Base-by-base conservation (phyloP, 2,113 vertebrate genomes). In the Gallinago media region DNA sequence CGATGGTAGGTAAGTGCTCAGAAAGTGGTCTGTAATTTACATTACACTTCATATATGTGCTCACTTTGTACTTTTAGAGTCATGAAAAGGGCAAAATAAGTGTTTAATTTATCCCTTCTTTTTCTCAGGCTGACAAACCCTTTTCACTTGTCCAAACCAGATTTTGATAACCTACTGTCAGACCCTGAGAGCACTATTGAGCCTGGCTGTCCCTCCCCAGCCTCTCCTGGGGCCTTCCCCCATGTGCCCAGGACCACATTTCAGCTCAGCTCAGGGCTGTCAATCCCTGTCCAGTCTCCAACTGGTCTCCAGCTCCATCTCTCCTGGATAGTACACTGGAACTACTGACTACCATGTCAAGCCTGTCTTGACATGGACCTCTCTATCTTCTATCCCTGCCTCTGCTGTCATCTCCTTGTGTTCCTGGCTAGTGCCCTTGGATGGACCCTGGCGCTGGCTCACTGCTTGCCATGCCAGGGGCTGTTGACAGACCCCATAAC, bases 141-240 rank as follows among this genome's bases (percentile, higher is more conserved):
- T 88, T 92, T 20, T 56, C 26, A 36, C 23, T 63, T 44, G 19
- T 27, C 71, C 56, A 68, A 92, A 82, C 1, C n/a, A 54, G 12
- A 67, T 36, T 88, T 27, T 50, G 46, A 66, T n/a, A 74, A 40
- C 9, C 14, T 31, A 23, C 7, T 66, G 42, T 54, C 52, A 66
- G 15, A 47, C 12, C 19, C 61, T 19, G 8, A 26, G 12, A 67
- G n/a, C 31, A 13, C 29, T 21, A 7, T n/a, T n/a, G 34, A 5
- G 5, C 18, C 47, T 40, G 38, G 18, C 46, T 22, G 13, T 25
- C 47, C 18, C 67, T 40, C 11, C 40, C 23, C 31, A 67, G 31
- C 18, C 52, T n/a, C 6, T 3, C 31, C 31, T 20, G 26, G 47
- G 29, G 3, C 13, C 3, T 61, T 5, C 2, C 8, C 1, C 0